Evolutionary conservation across 2,113 vertebrate species (phyloP), one percentile per base, ranked within the genome.

Genomic region (Aspiorhynchus laticeps): DNA sequence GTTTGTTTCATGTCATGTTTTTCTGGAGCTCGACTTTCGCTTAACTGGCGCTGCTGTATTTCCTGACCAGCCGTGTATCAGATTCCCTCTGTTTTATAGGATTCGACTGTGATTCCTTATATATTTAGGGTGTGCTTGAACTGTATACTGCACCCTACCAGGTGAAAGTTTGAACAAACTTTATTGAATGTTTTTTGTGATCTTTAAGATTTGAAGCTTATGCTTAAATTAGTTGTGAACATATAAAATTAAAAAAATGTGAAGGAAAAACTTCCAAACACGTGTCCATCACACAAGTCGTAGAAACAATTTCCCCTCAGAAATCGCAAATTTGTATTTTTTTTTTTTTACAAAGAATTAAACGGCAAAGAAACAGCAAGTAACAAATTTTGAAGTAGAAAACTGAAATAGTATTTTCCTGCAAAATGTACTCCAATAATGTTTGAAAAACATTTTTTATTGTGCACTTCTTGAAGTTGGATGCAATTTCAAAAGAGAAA

Each of bases 21-120:
- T 41, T 51, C 28, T 75, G 71, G 56, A 46, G 43, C 78, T 65
- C 85, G 88, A 61, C 83, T 90, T 77, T 51, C 61, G 15, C 76
- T 92, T 90, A 88, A 91, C 87, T 89, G 83, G 82, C 91, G 85
- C 41, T 21, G 85, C 71, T 90, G 84, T 65, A 38, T 84, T 75
- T 82, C 36, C 59, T 81, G 33, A 43, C 26, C 4, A 63, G 51
- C 6, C 1, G 15, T 4, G 17, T 78, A 59, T 36, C 48, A 56
- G 48, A 79, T 56, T 56, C 17, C 48, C 17, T 21, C 28, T 8
- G 19, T 53, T 78, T 78, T 78, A 53, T 17, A 48, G 7, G 11
- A 51, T 77, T 77, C 11, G 12, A 14, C 24, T 17, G 15, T 69
- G 15, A 31, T 76, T 51, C 15, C 17, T 7, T 56, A 21, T 56